Conservation (phyloP, 2,888 invertebrate species). For the Cerceris ruficornis region DNA sequence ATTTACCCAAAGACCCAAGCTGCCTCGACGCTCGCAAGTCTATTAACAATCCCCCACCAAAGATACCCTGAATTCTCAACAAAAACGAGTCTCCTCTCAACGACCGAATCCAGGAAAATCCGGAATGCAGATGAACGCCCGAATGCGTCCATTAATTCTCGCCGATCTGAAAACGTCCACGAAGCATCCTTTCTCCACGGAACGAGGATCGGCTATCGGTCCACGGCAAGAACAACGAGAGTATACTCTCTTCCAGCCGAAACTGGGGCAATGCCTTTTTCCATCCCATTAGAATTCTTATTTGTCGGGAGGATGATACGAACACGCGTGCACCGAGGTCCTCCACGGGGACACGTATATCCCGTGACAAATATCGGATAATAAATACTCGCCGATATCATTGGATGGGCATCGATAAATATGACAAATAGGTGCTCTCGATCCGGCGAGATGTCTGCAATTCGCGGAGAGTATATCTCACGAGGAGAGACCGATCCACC, state of each 20-base stretch:
- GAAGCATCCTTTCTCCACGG: not conserved
- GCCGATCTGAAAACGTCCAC: not conserved
- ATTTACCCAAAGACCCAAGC: too few species aligned
- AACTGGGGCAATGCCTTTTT: constrained; percentile 46
- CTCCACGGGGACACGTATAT: not conserved
- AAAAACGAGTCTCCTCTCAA: not conserved
- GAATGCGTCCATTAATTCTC: not conserved
- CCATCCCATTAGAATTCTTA: constrained; percentile 41
- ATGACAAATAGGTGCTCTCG: constrained; percentile 1
- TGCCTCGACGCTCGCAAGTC: too few species aligned
- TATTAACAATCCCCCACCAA: too few species aligned
- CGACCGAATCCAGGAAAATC: not conserved
- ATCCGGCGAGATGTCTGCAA: constrained; percentile 10
- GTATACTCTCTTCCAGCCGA: not conserved
- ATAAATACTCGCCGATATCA: constrained; percentile 26
- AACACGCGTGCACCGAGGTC: not conserved
- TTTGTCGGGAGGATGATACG: not conserved
- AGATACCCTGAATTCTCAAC: not conserved
- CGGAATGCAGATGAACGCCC: not conserved
- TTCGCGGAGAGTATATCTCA: constrained; percentile 1
- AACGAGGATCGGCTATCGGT: not conserved
- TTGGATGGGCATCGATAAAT: constrained; percentile 25
- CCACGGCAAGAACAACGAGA: not conserved
- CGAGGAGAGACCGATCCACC: not conserved
- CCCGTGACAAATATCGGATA: constrained; percentile 5